Base-by-base conservation (phyloP, 1,140 invertebrate genomes). In the Platorchestia sp. region DNA sequence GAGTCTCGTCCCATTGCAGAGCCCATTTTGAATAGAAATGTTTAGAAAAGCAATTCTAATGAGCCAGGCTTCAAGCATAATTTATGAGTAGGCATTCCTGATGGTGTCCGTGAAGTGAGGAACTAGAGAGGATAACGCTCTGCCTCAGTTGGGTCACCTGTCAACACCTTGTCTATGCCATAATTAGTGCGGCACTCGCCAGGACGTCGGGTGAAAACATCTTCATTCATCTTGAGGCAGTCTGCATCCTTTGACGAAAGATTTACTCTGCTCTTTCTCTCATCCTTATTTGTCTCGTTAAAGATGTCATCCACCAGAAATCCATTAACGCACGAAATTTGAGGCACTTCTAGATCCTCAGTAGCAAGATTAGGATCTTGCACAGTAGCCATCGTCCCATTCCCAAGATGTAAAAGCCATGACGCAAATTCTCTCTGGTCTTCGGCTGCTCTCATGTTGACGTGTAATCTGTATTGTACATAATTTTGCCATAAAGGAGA, bases 11-110 rank as follows among this genome's bases (percentile, higher is more conserved):
- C 86, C 86, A 42, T 87, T 87, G 36, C 86, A 87, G 41, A 87
- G 86, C 7, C 86, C 86, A 42, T 87, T 87, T 40, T 87, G 86
- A 87, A 87, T 87, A 42, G 86, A 87, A 87, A 87, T 87, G 41
- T 87, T 87, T 87, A 40, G 36, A 36, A 40, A n/a, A 87, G 7
- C 86, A 40, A 10, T 42, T 10, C 36, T 42, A 87, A 10, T 7
- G 36, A 87, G 86, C 86, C 86, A 87, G 86, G 36, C 41, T 87
- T 87, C 36, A 87, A 42, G 36, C 41, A 42, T 87, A 87, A 87
- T 87, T 87, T 40, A 87, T 87, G 6, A 51, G 47, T 7, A 51
- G 47, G 47, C 47, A 51, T 51, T 51, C 19, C 19, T 51, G 47
- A 51, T 51, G 47, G 47, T 51, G 47, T 51, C 47, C 6, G 6